phyloP scores from a whole-genome alignment of 2,888 invertebrate species.

The Eurois occulta region DNA sequence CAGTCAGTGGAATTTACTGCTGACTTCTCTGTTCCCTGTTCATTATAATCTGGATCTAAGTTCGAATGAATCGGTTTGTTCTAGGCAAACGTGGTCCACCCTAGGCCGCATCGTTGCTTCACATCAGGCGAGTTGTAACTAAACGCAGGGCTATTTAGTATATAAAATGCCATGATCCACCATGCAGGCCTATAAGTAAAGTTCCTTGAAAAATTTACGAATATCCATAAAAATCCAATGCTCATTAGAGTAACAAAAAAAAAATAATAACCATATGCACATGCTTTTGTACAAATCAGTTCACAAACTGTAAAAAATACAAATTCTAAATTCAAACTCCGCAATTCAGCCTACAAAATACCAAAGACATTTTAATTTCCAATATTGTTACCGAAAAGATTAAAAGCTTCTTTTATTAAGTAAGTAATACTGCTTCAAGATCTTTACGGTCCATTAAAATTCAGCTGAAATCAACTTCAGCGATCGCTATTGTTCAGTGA shows the following conservation, averaged over 20 bases:
- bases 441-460: constrained; percentile 40
- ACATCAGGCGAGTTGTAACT: no score
- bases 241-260: background rate
- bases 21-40: no score
- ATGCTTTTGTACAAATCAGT: background rate
- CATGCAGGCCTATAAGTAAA: background rate
- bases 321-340: background rate
- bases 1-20: no score
- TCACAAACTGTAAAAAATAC: background rate
- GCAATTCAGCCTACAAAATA: background rate
- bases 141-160: no score
- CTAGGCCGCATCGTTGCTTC: no score
- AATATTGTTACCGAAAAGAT: background rate
- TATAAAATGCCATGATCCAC: background rate
- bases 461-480: constrained; percentile 35
- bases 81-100: no score
- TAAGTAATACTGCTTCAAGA: background rate
- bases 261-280: background rate
- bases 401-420: background rate
- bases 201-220: background rate
- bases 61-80: no score
- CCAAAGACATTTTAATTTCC: background rate
- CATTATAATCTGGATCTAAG: no score
- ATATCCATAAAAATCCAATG: background rate
- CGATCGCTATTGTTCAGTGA: constrained; percentile 32